Percentiles rank a stretch among this genome's conserved stretches.
phyloP scores from a whole-genome alignment of 2,113 vertebrate genomes.

The Phocoena sinus region DNA sequence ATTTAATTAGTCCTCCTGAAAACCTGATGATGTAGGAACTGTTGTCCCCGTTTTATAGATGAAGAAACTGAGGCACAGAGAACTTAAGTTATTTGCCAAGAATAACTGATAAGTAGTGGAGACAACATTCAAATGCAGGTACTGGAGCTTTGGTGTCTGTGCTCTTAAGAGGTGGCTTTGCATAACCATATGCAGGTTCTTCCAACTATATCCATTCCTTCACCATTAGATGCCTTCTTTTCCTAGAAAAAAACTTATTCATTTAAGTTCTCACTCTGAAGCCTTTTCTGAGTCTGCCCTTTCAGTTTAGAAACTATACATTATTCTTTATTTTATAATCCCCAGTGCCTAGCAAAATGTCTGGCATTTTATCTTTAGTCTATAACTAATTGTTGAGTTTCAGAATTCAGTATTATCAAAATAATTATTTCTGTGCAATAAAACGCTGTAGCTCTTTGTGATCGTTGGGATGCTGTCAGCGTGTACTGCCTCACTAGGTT shows the following conservation, averaged over 20 bases:
- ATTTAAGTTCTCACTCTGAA: not conserved
- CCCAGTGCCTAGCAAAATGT: not conserved
- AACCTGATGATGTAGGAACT: not conserved
- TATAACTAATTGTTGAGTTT: not conserved
- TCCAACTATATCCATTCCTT: not conserved
- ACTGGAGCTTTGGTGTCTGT: not conserved
- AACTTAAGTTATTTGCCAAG: not conserved
- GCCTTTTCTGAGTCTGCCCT: not conserved
- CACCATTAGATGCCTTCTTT: not conserved
- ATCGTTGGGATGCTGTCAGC: not conserved
- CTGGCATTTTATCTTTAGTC: not conserved
- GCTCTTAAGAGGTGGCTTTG: not conserved
- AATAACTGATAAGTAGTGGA: not conserved
- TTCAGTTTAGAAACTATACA: not conserved
- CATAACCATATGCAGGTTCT: not conserved
- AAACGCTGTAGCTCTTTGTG: not conserved
- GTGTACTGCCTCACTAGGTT: not conserved
- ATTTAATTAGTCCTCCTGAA: not conserved
- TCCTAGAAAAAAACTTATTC: not conserved
- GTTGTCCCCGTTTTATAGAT: not conserved
- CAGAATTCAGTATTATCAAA: not conserved
- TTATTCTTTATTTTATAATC: constrained; percentile 14
- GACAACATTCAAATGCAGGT: not conserved
- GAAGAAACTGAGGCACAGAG: not conserved
- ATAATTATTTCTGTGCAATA: not conserved